Evolutionary conservation across 2,888 invertebrate species (phyloP).

Genomic region (Agrypnus murinus): DNA sequence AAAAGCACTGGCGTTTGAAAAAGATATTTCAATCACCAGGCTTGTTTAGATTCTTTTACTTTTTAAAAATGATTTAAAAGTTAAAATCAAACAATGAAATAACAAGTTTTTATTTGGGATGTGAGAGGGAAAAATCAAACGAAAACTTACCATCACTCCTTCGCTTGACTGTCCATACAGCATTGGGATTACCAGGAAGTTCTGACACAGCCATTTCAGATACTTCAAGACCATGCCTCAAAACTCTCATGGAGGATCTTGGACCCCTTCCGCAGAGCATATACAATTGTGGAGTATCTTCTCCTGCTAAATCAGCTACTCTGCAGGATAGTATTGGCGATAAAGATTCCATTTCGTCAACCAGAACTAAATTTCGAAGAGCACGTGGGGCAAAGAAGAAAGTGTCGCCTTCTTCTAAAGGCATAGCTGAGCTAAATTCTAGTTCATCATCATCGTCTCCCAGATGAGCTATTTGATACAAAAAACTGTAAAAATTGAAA

Average conservation of each 20-base stretch:
- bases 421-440: constrained; percentile 98
- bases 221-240: constrained; percentile 98
- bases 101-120: too few species aligned
- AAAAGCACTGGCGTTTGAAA: constrained; percentile 94
- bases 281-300: constrained; percentile 99
- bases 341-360: constrained; percentile 97
- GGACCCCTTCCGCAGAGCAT: constrained; percentile 97
- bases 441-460: constrained; percentile 99
- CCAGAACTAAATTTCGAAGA: constrained; percentile 94
- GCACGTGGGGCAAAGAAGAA: constrained; percentile 98
- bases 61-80: constrained; percentile 19
- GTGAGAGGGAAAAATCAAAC: too few species aligned
- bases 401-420: constrained; percentile 98
- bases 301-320: constrained; percentile 95
- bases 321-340: constrained; percentile 90
- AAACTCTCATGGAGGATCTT: constrained; percentile 91
- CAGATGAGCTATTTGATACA: constrained; percentile 99
- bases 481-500: constrained; percentile 81
- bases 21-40: constrained; percentile 76
- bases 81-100: too few species aligned
- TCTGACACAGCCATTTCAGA: constrained; percentile 99
- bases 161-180: constrained; percentile 99
- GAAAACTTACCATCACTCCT: constrained; percentile 95
- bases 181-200: constrained; percentile 99
- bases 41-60: constrained; percentile 73